Evolutionary conservation across 2,888 invertebrate species (phyloP), one percentile per base, ranked within the genome.

Genomic region (Dugesia japonica): DNA sequence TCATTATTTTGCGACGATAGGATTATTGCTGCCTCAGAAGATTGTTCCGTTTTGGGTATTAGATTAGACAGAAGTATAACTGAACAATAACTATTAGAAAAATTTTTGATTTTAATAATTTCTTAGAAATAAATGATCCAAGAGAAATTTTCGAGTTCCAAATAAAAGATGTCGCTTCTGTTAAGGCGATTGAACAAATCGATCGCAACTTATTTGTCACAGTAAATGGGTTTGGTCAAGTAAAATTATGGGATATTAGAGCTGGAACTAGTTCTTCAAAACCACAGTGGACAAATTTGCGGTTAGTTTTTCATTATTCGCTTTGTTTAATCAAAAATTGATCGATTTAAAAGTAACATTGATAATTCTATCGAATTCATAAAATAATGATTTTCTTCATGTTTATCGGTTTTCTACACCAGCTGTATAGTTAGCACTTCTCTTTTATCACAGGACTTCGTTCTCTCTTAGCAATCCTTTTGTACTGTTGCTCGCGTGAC

Each of bases 241-340:
- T 94, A 87, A 92, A 92, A 83, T 88, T 92, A 78, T 92, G 91
- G 89, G 94, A 94, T 83, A 85, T 92, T 9, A 87, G 92, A 79
- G 87, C 87, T 31, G 84, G 87, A 15, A 85, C 86, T 0, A 87
- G 89, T 81, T 87, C 88, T 79, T 88, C 4, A 23, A n/a, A 4
- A n/a, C 88, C 56, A 1, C 56, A 56, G 23, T 56, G 73, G 73
- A 56, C 9, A 4, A 56, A 56, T 56, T 56, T 56, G 20, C 4
- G 56, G 56, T 56, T 4, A 31, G 31, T 7, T 31, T 31, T n/a
- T 7, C 31, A 7, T 31, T 31, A 7, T 31, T 13, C 4, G 4
- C n/a, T n/a, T n/a, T n/a, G 31, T 7, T 31, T 31, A 7, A 31
- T 31, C 13, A 7, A 31, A 31, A 31, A 7, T 31, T 31, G 13